These are phyloP conservation scores for Ormia ochracea DNA, from an alignment of 2,888 invertebrate species.

Conservation along the genomic window DNA sequence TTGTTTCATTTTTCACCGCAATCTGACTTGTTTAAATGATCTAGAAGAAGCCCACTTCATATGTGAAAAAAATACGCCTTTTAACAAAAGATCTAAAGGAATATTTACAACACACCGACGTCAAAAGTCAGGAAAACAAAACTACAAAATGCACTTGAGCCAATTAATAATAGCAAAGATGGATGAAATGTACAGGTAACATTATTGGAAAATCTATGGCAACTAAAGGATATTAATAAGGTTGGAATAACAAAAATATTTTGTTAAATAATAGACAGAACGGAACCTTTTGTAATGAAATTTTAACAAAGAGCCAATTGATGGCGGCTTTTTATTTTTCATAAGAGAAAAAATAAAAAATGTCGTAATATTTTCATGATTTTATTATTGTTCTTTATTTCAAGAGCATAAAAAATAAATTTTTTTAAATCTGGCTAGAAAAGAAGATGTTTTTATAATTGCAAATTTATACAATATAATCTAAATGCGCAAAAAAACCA, in stretches of 20 bases:
- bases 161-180: conserved; percentile 63
- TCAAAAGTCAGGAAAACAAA: conserved; percentile 36
- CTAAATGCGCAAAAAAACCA: conserved; percentile 25
- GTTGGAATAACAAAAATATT: conserved; percentile 17
- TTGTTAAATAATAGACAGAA: conserved; percentile 54
- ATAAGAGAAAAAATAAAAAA: background rate
- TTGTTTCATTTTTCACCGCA: conserved; percentile 47
- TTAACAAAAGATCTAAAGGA: conserved; percentile 47
- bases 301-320: conserved; percentile 15
- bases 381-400: no score
- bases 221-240: conserved; percentile 35
- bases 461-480: conserved; percentile 46
- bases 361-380: conserved; percentile 46
- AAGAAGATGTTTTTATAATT: conserved; percentile 26
- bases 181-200: conserved; percentile 5
- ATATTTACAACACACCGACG: conserved; percentile 32
- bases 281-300: conserved; percentile 56
- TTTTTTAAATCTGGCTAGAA: conserved; percentile 27
- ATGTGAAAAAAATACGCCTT: conserved; percentile 32
- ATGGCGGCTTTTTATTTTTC: conserved; percentile 28
- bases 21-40: background rate
- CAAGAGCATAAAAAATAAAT: background rate
- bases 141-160: conserved; percentile 65
- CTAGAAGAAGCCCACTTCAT: conserved; percentile 45
- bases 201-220: conserved; percentile 15